Evolutionary conservation across 1,140 invertebrate species (phyloP), one percentile per base, ranked within the genome.

Genomic region (Philopotamus ludificatus): DNA sequence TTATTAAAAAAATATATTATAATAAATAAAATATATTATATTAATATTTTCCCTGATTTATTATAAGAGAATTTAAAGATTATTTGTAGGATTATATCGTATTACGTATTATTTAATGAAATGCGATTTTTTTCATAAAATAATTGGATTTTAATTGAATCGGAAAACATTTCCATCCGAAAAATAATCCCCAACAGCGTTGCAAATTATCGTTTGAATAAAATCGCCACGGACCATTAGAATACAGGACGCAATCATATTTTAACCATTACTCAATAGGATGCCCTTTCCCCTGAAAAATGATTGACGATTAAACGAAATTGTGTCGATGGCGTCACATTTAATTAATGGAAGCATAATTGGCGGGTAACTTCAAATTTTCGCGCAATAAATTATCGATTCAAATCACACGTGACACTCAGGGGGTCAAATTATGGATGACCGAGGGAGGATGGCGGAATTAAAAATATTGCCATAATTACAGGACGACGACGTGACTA

Each of bases 391-490:
- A 12, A 34, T 34, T 7, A 7, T 34, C 12, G 4, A 34, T 34
- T 34, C 12, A 34, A 7, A 34, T 34, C 28, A n/a, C n/a, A n/a
- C n/a, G n/a, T n/a, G n/a, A n/a, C n/a, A n/a, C 28, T 34, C 12
- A 34, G 12, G 12, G 12, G 28, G 12, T 34, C 12, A 34, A 34
- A 34, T 34, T 4, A 4, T 34, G 28, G n/a, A 34, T 12, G 4
- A 34, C 12, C 28, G 28, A 34, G 4, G 28, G 12, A 44, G 15
- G 8, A 23, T 16, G 28, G 25, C 10, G 44, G 26, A 51, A 39
- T 57, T 65, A 65, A 65, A 65, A 65, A 65, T 58, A 58, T 58
- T 21, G 63, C 22, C 50, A 51, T 58, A 58, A 58, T 65, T 54
- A 59, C 49, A 54, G 49, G 41, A 39, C 25, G 23, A 50, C 26